Base-by-base conservation (phyloP, 2,113 vertebrate genomes). In the Aix galericulata region DNA sequence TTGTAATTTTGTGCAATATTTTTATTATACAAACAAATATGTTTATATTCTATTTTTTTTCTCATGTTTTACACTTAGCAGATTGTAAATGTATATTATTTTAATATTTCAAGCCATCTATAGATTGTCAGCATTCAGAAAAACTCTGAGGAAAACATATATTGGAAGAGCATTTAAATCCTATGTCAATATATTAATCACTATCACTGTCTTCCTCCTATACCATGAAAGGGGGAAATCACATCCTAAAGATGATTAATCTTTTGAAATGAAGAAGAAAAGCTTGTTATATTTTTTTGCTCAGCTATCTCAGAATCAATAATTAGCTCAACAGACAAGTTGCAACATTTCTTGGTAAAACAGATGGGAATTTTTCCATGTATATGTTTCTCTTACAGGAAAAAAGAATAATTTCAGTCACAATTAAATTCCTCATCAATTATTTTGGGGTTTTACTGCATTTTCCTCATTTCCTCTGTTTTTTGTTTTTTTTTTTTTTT, bases 91-190 rank as follows among this genome's bases (percentile, higher is more conserved):
- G 67, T 14, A 64, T 3, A 9, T 75, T 85, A 53, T 76, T 75
- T 89, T 89, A 87, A 85, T 91, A 93, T 79, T 95, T 91, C 59
- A 18, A 85, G 85, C 34, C 86, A 36, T 73, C 50, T 53, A 85
- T 48, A 23, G 13, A 50, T 55, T 81, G 26, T 56, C 62, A 91
- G 21, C 36, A 63, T 79, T 60, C 75, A 82, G 62, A 88, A 36
- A 82, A 78, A 72, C 85, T 88, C 85, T 58, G 52, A 96, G 68
- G 64, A 74, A 56, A 81, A 32, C 12, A 11, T 42, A 82, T 58
- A 48, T 13, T 69, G 26, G 38, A 75, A 91, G n/a, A 66, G 34
- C 56, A 94, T 75, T 91, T 93, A 32, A 42, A 87, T 68, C 13
- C 38, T 48, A 26, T 68, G 48, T 66, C 46, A 62, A 66, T 50